Evolutionary conservation across 2,113 vertebrate genomes (phyloP).

Genomic region (Scalopus aquaticus): DNA sequence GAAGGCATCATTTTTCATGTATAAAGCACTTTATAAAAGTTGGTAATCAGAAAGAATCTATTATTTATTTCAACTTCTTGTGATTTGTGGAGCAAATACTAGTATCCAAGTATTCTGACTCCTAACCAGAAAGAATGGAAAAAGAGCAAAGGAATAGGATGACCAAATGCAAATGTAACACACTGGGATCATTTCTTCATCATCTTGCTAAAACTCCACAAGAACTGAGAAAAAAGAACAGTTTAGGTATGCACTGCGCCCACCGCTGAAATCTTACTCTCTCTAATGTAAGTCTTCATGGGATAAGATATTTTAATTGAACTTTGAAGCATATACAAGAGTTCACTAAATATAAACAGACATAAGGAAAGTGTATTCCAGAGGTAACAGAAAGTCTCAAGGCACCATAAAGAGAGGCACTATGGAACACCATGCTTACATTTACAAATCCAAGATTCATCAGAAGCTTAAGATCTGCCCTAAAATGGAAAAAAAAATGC

Average conservation of each 20-base stretch:
- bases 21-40: background rate
- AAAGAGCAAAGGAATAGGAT: background rate
- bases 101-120: background rate
- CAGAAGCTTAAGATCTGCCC: background rate
- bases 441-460: background rate
- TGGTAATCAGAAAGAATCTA: background rate
- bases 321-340: background rate
- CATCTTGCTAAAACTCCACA: background rate
- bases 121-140: background rate
- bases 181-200: fast-evolving
- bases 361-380: background rate
- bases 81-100: background rate
- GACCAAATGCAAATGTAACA: fast-evolving
- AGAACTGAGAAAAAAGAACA: background rate
- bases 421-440: background rate
- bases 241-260: background rate
- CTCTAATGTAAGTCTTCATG: background rate
- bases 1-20: background rate
- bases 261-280: background rate
- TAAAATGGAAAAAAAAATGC: background rate
- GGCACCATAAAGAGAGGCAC: background rate
- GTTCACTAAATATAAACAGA: background rate
- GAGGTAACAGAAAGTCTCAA: background rate
- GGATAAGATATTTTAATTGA: background rate
- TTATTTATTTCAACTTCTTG: background rate